Percentiles rank a stretch among this genome's conserved stretches.
These are phyloP conservation scores for Cyprinodon tularosa DNA, from an alignment of 2,113 vertebrate species.

Conservation along the genomic window DNA sequence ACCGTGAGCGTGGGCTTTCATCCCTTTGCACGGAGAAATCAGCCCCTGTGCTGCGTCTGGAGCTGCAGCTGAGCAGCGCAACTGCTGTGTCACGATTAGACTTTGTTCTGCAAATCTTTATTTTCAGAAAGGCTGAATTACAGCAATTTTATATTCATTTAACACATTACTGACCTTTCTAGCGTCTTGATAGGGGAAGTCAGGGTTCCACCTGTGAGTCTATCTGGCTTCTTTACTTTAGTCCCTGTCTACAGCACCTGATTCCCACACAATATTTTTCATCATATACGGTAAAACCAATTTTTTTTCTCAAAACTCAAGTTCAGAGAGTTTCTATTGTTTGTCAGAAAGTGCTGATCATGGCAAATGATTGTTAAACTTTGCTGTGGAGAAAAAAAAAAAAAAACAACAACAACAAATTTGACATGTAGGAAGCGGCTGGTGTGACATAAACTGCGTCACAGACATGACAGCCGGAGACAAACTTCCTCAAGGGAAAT, in stretches of 20 bases:
- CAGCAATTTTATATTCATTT: background rate
- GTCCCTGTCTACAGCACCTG: background rate
- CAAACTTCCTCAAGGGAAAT: background rate
- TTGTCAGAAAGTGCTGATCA: slow-evolving; percentile 82
- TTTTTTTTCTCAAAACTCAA: slow-evolving; percentile 50
- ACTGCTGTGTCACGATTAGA: slow-evolving; percentile 4
- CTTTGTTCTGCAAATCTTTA: background rate
- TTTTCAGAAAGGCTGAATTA: background rate
- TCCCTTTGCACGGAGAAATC: slow-evolving; percentile 8
- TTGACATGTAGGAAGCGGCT: slow-evolving; percentile 43
- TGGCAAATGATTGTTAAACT: slow-evolving; percentile 74
- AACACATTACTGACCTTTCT: background rate
- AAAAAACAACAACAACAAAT: background rate
- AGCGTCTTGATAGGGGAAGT: background rate
- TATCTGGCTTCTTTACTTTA: background rate
- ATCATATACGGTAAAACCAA: background rate
- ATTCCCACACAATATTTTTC: background rate
- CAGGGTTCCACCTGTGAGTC: background rate
- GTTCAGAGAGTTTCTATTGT: slow-evolving; percentile 80
- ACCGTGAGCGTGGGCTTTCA: slow-evolving; percentile 53
- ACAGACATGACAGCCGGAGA: slow-evolving; percentile 49
- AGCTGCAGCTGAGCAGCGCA: slow-evolving; percentile 7
- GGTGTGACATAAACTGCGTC: slow-evolving; percentile 84
- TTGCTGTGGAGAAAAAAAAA: slow-evolving; percentile 14
- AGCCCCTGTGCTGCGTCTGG: background rate